These are phyloP conservation scores for Calidris pugnax DNA, from an alignment of 2,113 vertebrate species.

Conservation along the genomic window DNA sequence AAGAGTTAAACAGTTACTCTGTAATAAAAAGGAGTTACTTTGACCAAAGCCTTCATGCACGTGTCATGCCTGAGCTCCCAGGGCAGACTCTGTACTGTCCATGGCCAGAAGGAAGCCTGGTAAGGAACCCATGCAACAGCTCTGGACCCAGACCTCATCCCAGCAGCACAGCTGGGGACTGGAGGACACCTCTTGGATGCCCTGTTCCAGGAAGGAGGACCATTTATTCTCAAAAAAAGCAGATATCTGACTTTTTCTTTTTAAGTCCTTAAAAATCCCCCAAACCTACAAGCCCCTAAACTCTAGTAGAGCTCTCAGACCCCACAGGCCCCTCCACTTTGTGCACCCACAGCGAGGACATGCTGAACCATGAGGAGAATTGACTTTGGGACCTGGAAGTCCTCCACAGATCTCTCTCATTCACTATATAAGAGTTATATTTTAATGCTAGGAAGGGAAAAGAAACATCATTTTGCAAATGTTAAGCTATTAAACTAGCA, in stretches of 20 bases:
- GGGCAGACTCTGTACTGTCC: background rate
- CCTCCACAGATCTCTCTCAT: background rate
- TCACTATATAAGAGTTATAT: background rate
- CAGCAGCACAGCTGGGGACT: background rate
- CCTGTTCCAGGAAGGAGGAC: background rate
- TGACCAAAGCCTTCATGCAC: background rate
- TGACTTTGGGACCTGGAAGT: constrained; percentile 4
- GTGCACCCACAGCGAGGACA: background rate
- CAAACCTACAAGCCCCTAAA: background rate
- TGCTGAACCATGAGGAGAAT: background rate
- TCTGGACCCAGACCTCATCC: background rate
- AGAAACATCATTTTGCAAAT: constrained; percentile 59
- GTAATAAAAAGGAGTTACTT: background rate
- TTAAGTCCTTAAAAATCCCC: background rate
- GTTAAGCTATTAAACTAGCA: constrained; percentile 65
- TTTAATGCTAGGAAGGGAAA: constrained; percentile 6
- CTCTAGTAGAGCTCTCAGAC: background rate
- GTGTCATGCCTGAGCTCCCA: background rate
- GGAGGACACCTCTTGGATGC: background rate
- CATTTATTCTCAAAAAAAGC: background rate
- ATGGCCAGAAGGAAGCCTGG: background rate
- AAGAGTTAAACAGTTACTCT: background rate
- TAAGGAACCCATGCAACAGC: background rate
- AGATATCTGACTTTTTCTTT: background rate
- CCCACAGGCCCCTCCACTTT: background rate